Evolutionary conservation across 2,113 vertebrate genomes (phyloP), one percentile per base, ranked within the genome.

Genomic region (Ardeotis arabs): DNA sequence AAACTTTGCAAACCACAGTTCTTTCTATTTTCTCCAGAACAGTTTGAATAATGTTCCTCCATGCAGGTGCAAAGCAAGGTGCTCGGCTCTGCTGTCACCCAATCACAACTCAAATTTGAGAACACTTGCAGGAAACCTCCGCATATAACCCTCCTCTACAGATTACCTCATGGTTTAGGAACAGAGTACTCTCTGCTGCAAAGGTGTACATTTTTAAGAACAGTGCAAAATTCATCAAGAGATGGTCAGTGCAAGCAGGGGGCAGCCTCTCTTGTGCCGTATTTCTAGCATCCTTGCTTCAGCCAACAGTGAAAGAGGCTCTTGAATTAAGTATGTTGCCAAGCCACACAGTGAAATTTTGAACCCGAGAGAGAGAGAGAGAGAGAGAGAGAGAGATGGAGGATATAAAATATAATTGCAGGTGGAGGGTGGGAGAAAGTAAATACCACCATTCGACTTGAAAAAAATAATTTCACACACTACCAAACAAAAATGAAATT

Each of bases 401-500:
- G 63, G 45, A 82, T 53, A 80, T 15, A 50, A 93, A 94, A 59
- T 70, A 47, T 91, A 95, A 93, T 87, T 92, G 85, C 66, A 89
- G 77, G 90, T 77, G 67, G 76, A 90, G 41, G 37, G 14, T 85
- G 59, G 63, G 52, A 95, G 64, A 96, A 95, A 83, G 91, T 92
- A 96, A 95, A 96, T 93, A 97, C 90, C 95, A 97, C 90, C 95
- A 95, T 94, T 92, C 27, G 8, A 90, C 93, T 97, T 84, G 70
- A 92, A 93, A 92, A 92, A 96, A 97, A 96, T 92, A 98, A 97
- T 87, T 97, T 95, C 89, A 97, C 97, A 98, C 72, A 1, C 60
- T 92, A 94, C 80, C 93, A 97, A 95, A 95, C 92, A 83, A 95
- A 95, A 94, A 85, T 91, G 93, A 96, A 97, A 93, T 93, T 95